A percentile compares a stretch with the other conserved stretches of the same genome.
These are phyloP conservation scores for Choristoneura rosaceana DNA, from an alignment of 2,888 invertebrate species.

Conservation along the genomic window DNA sequence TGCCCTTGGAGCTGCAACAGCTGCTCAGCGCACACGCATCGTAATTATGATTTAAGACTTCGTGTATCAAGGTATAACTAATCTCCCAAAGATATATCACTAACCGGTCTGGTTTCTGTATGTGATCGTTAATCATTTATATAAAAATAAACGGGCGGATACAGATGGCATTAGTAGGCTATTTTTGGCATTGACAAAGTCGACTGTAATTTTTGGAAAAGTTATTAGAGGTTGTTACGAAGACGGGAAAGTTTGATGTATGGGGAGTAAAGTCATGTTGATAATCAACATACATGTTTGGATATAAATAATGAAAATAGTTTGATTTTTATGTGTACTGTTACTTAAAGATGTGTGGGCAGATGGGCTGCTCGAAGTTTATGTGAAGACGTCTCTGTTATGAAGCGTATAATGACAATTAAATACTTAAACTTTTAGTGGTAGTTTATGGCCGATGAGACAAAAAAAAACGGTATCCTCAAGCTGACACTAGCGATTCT, in stretches of 20 bases:
- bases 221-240: slow-evolving; percentile 30
- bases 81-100: slow-evolving; percentile 47
- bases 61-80: slow-evolving; percentile 43
- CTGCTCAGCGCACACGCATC: slow-evolving; percentile 35
- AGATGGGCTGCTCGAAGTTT: neutral
- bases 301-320: slow-evolving; percentile 14
- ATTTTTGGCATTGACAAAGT: slow-evolving; percentile 44
- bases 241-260: slow-evolving; percentile 34
- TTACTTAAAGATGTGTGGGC: neutral
- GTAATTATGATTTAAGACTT: slow-evolving; percentile 53
- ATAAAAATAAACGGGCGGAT: slow-evolving; percentile 40
- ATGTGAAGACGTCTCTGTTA: neutral
- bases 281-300: slow-evolving; percentile 27
- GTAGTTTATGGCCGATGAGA: neutral
- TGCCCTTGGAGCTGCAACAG: slow-evolving; percentile 36
- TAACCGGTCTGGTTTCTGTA: slow-evolving; percentile 47
- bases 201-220: slow-evolving; percentile 39
- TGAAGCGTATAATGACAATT: neutral
- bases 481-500: neutral
- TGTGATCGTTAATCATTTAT: slow-evolving; percentile 39
- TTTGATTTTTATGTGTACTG: neutral
- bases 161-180: slow-evolving; percentile 43
- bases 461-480: neutral
- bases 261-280: slow-evolving; percentile 21
- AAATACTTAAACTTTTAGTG: neutral